phyloP scores from a whole-genome alignment of 2,888 invertebrate species.

The Helleia helle region DNA sequence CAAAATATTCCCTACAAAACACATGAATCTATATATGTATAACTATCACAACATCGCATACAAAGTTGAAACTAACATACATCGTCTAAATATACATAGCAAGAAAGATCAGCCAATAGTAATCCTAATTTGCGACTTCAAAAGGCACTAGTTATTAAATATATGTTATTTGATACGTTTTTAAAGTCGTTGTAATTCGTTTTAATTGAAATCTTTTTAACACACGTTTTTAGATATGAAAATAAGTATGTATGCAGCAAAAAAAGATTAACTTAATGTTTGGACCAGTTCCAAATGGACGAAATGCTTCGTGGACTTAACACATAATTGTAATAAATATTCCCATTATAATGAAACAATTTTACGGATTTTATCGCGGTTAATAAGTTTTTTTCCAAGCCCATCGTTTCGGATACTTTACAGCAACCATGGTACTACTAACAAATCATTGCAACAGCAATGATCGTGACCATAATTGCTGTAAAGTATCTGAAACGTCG shows the following conservation, averaged over 20 bases:
- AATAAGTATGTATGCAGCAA: not conserved
- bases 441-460: no score
- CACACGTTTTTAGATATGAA: not conserved
- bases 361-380: no score
- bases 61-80: slow-evolving; percentile 17
- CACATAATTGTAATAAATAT: not conserved
- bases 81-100: slow-evolving; percentile 9
- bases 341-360: no score
- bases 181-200: slow-evolving; percentile 37
- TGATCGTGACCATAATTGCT: no score
- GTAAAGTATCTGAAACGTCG: no score
- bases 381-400: no score
- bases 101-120: slow-evolving; percentile 18
- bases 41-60: slow-evolving; percentile 30
- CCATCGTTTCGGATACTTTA: no score
- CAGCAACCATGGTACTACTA: no score
- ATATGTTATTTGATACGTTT: slow-evolving; percentile 38
- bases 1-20: no score
- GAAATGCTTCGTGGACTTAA: slow-evolving; percentile 2
- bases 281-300: slow-evolving; percentile 5
- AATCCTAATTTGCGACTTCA: slow-evolving; percentile 37
- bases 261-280: not conserved
- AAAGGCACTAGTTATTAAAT: slow-evolving; percentile 55
- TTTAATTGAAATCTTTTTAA: slow-evolving; percentile 9
- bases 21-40: not conserved